Conservation (phyloP, 2,888 invertebrate species). For the Aphidius colemani region DNA sequence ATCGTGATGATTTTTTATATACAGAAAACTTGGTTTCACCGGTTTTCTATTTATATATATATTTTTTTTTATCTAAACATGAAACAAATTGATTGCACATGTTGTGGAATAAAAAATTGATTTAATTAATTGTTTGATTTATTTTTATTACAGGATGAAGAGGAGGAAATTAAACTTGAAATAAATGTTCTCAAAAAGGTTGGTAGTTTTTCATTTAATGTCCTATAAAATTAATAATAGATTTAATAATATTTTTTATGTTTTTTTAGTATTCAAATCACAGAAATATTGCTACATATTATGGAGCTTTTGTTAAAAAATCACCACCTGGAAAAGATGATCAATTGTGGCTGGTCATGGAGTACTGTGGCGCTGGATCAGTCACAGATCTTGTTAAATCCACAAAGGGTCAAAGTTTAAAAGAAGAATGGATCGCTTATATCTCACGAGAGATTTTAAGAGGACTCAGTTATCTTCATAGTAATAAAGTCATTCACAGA, state of each 20-base stretch:
- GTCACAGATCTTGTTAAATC: constrained; percentile 99
- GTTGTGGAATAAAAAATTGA: neutral
- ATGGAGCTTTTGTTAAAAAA: constrained; percentile 99
- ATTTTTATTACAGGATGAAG: constrained; percentile 77
- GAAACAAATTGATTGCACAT: constrained; percentile 1
- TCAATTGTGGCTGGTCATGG: constrained; percentile 99
- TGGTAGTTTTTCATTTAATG: constrained; percentile 35
- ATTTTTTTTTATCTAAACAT: neutral
- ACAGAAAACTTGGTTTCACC: constrained; percentile 5
- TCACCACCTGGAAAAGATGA: constrained; percentile 98
- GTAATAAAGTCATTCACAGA: constrained; percentile 98
- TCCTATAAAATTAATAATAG: neutral
- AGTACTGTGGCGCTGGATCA: constrained; percentile 98
- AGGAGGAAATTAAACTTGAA: constrained; percentile 99
- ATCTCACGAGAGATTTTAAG: constrained; percentile 95
- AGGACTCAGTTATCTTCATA: constrained; percentile 96
- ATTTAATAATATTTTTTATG: constrained; percentile 15
- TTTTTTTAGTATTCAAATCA: constrained; percentile 86
- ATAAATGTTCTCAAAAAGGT: constrained; percentile 98
- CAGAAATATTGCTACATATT: constrained; percentile 99
- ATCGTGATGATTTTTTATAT: constrained; percentile 32
- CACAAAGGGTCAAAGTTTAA: constrained; percentile 95
- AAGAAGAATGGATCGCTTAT: constrained; percentile 99
- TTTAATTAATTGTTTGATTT: constrained; percentile 9
- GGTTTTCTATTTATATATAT: neutral